Evolutionary conservation across 2,888 invertebrate genomes (phyloP).

Genomic region (Ichneumon xanthorius): DNA sequence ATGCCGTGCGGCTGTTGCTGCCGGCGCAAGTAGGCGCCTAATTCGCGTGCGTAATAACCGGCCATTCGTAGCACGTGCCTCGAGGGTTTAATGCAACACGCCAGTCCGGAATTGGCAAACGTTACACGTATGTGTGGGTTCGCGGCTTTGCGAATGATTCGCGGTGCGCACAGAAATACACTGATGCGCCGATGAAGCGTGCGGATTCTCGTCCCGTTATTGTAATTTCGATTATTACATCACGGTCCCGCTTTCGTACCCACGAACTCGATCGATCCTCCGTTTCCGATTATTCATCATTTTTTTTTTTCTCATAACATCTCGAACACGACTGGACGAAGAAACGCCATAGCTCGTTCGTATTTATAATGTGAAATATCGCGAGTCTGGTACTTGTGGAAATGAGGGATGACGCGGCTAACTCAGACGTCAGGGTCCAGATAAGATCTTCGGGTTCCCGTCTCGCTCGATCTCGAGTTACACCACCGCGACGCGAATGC

Average conservation of each 20-base stretch:
- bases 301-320: background rate
- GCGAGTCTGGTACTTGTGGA: background rate
- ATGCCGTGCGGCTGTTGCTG: conserved; percentile 49
- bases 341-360: background rate
- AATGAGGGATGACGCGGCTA: conserved; percentile 67
- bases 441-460: conserved; percentile 75
- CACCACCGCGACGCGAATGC: conserved; percentile 34
- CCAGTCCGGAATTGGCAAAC: conserved; percentile 69
- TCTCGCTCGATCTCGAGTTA: conserved; percentile 64
- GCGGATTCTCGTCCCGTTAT: conserved; percentile 53
- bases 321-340: background rate
- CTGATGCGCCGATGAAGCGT: conserved; percentile 12
- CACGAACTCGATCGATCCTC: conserved; percentile 43
- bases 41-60: conserved; percentile 77
- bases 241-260: conserved; percentile 4
- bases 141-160: conserved; percentile 37
- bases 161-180: conserved; percentile 39
- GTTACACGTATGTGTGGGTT: conserved; percentile 38
- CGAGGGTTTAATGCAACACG: conserved; percentile 72
- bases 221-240: conserved; percentile 65
- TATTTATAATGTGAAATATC: background rate
- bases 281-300: conserved; percentile 16
- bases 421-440: conserved; percentile 81
- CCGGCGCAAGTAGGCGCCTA: conserved; percentile 71
- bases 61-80: conserved; percentile 77